Evolutionary conservation across 2,113 vertebrate genomes (phyloP), one percentile per base, ranked within the genome.

Genomic region (Daphoenositta chrysoptera): DNA sequence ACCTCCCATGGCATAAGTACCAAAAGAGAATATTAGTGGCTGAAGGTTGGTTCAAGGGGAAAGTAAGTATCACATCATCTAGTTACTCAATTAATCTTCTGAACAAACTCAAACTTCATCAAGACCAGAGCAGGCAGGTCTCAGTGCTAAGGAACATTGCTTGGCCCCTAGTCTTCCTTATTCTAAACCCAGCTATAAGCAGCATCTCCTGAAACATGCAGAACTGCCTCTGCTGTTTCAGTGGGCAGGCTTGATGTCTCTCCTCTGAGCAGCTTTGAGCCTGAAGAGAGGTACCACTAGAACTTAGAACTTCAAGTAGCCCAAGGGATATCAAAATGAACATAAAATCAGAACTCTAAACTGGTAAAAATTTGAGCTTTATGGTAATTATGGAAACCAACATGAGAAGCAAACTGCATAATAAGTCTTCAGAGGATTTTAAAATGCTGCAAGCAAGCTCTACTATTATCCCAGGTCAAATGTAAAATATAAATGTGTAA

Each of bases 321-420:
- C 60, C 71, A 93, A 73, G 79, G 85, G 78, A 73, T 93, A 54
- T 31, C 30, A 87, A 93, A 85, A 87, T 35, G 78, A 88, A 88
- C 87, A 86, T 77, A 83, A 88, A 94, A 73, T 77, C 45, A 88
- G 16, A 96, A 86, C 51, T 56, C 76, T 73, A 57, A 90, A 94
- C 42, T 93, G 68, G 47, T 56, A 70, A 95, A 96, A 94, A 93
- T 58, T 68, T 87, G 50, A 94, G 50, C 39, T 87, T 91, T 87
- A 79, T 86, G 87, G 50, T 90, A 93, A 97, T 94, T 93, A 73
- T 31, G 66, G 93, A 95, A 96, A 95, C 39, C 54, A 94, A 90
- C 45, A 70, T 10, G 19, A 88, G 87, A 94, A 91, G 71, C 47
- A 96, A 93, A 86, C 21, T 37, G 54, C 58, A 83, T 96, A 86